Evolutionary conservation across 2,113 vertebrate genomes (phyloP), one percentile per base, ranked within the genome.

Genomic region (Mola mola): DNA sequence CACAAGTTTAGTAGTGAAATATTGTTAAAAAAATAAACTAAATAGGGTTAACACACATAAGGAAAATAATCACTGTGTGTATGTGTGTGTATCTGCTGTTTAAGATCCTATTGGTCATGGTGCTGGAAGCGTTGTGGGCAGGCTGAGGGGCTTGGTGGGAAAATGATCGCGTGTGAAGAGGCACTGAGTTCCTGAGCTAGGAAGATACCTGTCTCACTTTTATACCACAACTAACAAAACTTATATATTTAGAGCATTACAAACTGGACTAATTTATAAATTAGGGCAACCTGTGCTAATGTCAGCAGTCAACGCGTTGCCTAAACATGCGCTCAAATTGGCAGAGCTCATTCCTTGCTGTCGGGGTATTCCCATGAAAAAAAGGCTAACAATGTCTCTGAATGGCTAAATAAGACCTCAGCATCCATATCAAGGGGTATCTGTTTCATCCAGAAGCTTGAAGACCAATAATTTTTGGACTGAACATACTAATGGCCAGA

Each of bases 271-370:
- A 96, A 97, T 97, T 96, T 95, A 94, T 89, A 90, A 92, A 92
- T 90, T 91, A 93, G 93, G 90, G 90, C 90, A 92, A 93, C 87
- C 85, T 90, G 91, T 90, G 89, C 92, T 93, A 89, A 91, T 93
- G 94, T 94, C 95, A 95, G 90, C 94, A 91, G 94, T 91, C 93
- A 89, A 88, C 77, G 92, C 88, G 83, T 74, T 87, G 88, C 91
- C 93, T 95, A 94, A 96, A 95, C 93, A 90, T 94, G 90, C 91
- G 90, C 91, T 93, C 92, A 95, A 95, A 95, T 93, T 91, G 92
- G 92, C 31, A 17, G 29, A 78, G 47, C 47, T 67, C 70, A 59
- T 78, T 71, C 50, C 41, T 12, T 9, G 50, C 51, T 52, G 59
- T 55, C 38, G 6, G 36, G n/a, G 21, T 13, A 47, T 82, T 65